These are phyloP conservation scores for Lordiphosa fenestrarum DNA, from an alignment of 2,888 invertebrate species.

Conservation along the genomic window DNA sequence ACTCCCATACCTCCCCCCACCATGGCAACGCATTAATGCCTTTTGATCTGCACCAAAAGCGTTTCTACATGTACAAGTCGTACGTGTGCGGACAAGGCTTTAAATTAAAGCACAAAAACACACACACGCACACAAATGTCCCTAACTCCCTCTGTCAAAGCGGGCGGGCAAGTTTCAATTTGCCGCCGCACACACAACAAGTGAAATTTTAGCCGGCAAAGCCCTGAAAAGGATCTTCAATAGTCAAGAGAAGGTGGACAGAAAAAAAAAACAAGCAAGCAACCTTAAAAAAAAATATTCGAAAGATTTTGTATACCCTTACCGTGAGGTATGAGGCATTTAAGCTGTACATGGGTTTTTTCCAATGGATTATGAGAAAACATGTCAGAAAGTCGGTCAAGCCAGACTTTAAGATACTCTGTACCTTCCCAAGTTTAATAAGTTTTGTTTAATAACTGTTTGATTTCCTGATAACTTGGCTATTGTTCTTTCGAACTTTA, in stretches of 20 bases:
- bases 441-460: too few relatives aligned
- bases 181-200: slow-evolving; percentile 42
- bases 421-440: too few relatives aligned
- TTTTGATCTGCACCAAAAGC: slow-evolving; percentile 60
- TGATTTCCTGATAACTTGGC: too few relatives aligned
- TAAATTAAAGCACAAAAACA: slow-evolving; percentile 17
- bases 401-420: too few relatives aligned
- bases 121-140: slow-evolving; percentile 1
- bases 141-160: slow-evolving; percentile 10
- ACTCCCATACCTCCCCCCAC: background rate
- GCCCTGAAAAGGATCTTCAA: slow-evolving; percentile 30
- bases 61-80: slow-evolving; percentile 50
- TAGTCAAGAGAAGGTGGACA: slow-evolving; percentile 9
- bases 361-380: too few relatives aligned
- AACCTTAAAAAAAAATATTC: background rate
- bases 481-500: too few relatives aligned
- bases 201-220: slow-evolving; percentile 45
- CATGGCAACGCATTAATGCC: slow-evolving; percentile 50
- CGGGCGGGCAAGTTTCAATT: slow-evolving; percentile 43
- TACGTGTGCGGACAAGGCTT: slow-evolving; percentile 34
- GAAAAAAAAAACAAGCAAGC: background rate
- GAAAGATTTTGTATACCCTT: slow-evolving; percentile 3
- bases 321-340: background rate
- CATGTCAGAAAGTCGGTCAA: too few relatives aligned
- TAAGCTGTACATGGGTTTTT: too few relatives aligned